Evolutionary conservation across 1,140 invertebrate genomes (phyloP), one percentile per base, ranked within the genome.

Genomic region (Philaenus spumarius): DNA sequence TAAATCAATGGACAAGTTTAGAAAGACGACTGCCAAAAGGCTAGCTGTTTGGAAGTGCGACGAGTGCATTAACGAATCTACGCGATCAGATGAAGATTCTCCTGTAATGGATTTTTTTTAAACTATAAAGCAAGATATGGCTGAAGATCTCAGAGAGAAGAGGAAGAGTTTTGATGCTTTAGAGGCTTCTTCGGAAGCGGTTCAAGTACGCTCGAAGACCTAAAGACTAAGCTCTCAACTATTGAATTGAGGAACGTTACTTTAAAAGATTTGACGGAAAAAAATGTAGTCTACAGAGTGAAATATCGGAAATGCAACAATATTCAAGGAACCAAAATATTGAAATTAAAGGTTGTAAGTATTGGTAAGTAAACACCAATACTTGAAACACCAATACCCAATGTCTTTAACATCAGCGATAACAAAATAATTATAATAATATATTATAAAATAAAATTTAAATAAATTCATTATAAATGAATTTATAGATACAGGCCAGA

Each of bases 341-440:
- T 14, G 48, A 51, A 51, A 51, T 51, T 7, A 51, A 17, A 11
- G 48, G 48, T 5, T n/a, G n/a, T n/a, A n/a, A n/a, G n/a, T n/a
- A n/a, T n/a, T n/a, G n/a, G n/a, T n/a, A n/a, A n/a, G n/a, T n/a
- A n/a, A n/a, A n/a, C n/a, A n/a, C n/a, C n/a, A n/a, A n/a, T n/a
- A n/a, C n/a, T n/a, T n/a, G n/a, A n/a, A n/a, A n/a, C n/a, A n/a
- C n/a, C n/a, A n/a, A n/a, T n/a, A n/a, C n/a, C n/a, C n/a, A n/a
- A n/a, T n/a, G n/a, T n/a, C n/a, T n/a, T n/a, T n/a, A n/a, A n/a
- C n/a, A n/a, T n/a, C n/a, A n/a, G n/a, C n/a, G n/a, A n/a, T n/a
- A n/a, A n/a, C n/a, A n/a, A n/a, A n/a, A n/a, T n/a, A n/a, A n/a
- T n/a, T n/a, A n/a, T n/a, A n/a, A n/a, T n/a, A n/a, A n/a, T n/a